A percentile compares a stretch with the other conserved stretches of the same genome.
Conservation (phyloP, 2,888 invertebrate genomes). For the Villa cingulata region DNA sequence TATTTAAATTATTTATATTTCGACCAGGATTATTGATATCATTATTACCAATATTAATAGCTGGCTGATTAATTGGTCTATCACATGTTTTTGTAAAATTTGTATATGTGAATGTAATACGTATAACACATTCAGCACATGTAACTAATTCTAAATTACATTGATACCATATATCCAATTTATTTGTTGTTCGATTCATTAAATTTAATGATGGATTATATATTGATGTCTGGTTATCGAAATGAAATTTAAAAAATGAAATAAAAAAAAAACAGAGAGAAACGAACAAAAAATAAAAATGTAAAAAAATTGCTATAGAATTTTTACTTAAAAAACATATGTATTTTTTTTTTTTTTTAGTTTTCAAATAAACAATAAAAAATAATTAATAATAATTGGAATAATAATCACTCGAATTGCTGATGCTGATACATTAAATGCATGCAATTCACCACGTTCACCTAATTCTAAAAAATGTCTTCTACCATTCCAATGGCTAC, state of each 20-base stretch:
- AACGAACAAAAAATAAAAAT: too few relatives aligned
- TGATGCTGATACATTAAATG: slow-evolving; percentile 31
- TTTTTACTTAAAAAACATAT: too few relatives aligned
- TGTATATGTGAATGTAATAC: slow-evolving; percentile 30
- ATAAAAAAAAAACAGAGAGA: not conserved
- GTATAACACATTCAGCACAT: slow-evolving; percentile 51
- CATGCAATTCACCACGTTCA: slow-evolving; percentile 34
- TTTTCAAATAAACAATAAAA: not conserved
- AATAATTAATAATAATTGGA: not conserved
- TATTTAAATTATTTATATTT: too few relatives aligned
- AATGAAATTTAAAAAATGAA: not conserved
- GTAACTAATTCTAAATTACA: slow-evolving; percentile 54
- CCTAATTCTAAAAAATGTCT: slow-evolving; percentile 35
- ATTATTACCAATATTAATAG: not conserved
- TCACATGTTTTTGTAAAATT: slow-evolving; percentile 32
- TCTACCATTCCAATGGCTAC: slow-evolving; percentile 35
- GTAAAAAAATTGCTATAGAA: too few relatives aligned
- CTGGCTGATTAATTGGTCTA: slow-evolving; percentile 17
- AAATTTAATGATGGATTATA: slow-evolving; percentile 18
- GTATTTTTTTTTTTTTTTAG: not conserved
- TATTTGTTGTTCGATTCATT: slow-evolving; percentile 20
- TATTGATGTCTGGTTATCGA: slow-evolving; percentile 25
- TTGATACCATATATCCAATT: slow-evolving; percentile 36
- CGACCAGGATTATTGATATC: not conserved
- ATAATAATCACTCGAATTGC: slow-evolving; percentile 28